Percentiles rank a stretch among this genome's conserved stretches.
These are phyloP conservation scores for Mnemiopsis leidyi DNA, from an alignment of 37 sponge, comb jelly and placozoan genomes.

Conservation along the genomic window DNA sequence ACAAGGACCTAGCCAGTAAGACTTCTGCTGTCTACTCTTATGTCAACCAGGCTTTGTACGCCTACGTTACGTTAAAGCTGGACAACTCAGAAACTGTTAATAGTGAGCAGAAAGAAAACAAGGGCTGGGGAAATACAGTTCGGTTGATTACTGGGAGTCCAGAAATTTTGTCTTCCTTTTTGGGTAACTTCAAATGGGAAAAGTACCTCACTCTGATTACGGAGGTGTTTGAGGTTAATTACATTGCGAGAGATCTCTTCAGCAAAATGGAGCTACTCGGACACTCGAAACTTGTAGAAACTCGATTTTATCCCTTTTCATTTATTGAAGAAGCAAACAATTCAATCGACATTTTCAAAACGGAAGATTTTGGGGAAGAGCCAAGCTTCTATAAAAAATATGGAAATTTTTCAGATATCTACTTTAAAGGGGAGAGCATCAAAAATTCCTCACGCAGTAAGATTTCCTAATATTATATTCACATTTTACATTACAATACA, in stretches of 20 bases:
- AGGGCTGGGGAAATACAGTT: constrained; percentile 24
- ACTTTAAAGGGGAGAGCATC: constrained; percentile 9
- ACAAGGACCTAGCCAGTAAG: constrained; percentile 29
- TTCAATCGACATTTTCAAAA: not conserved
- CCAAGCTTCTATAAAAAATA: not conserved
- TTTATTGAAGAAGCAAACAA: not conserved
- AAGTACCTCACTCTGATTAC: not conserved
- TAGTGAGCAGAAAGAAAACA: not conserved
- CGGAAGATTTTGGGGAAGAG: not conserved
- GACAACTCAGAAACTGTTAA: not conserved
- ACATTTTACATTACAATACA: too few relatives aligned
- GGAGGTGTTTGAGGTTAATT: not conserved
- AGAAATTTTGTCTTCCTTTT: not conserved
- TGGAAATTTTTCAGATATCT: not conserved
- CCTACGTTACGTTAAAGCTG: not conserved
- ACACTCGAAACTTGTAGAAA: not conserved
- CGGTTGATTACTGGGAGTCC: not conserved
- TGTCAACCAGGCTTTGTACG: constrained; percentile 33
- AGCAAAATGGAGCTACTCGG: not conserved
- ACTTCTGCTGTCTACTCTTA: constrained; percentile 3
- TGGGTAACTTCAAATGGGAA: constrained; percentile 15
- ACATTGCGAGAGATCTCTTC: constrained; percentile 13
- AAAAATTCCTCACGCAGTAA: not conserved
- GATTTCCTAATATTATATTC: too few relatives aligned
- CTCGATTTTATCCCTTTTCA: not conserved